These are phyloP conservation scores for Gallinago solitaria DNA, from an alignment of 2,797 vertebrate genomes.

Conservation along the genomic window DNA sequence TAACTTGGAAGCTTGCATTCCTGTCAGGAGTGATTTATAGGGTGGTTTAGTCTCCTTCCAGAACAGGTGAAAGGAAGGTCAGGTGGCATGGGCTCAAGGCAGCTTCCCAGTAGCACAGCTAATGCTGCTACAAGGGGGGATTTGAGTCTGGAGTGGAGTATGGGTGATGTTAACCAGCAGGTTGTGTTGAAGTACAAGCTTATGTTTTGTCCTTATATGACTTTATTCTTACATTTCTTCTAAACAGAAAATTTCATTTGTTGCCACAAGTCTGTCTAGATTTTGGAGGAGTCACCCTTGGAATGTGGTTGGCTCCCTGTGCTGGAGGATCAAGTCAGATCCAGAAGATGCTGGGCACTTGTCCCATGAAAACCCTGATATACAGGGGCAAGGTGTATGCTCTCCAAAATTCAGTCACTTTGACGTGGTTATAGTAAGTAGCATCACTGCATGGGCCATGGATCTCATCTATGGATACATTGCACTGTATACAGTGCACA, in stretches of 20 bases:
- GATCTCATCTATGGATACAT: background rate
- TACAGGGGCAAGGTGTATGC: background rate
- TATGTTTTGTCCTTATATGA: background rate
- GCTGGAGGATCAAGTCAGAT: background rate
- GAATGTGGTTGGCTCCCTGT: background rate
- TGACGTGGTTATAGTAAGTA: background rate
- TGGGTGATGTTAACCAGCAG: background rate
- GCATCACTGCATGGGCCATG: background rate
- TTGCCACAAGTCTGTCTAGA: background rate
- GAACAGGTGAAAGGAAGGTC: conserved; percentile 3
- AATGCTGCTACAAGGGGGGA: background rate
- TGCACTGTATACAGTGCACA: background rate
- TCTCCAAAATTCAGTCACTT: background rate
- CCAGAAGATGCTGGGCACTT: background rate
- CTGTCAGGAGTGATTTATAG: conserved; percentile 3
- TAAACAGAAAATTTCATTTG: background rate
- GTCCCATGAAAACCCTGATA: background rate
- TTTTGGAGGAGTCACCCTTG: background rate
- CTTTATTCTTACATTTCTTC: background rate
- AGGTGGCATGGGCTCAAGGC: background rate
- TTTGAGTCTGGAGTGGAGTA: background rate
- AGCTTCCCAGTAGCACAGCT: background rate
- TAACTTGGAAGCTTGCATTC: conserved; percentile 15
- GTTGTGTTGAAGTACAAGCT: background rate
- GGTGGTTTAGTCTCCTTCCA: background rate